Percentiles rank a stretch among this genome's conserved stretches.
Conservation (phyloP, 2,113 vertebrate species). For the Alosa alosa region DNA sequence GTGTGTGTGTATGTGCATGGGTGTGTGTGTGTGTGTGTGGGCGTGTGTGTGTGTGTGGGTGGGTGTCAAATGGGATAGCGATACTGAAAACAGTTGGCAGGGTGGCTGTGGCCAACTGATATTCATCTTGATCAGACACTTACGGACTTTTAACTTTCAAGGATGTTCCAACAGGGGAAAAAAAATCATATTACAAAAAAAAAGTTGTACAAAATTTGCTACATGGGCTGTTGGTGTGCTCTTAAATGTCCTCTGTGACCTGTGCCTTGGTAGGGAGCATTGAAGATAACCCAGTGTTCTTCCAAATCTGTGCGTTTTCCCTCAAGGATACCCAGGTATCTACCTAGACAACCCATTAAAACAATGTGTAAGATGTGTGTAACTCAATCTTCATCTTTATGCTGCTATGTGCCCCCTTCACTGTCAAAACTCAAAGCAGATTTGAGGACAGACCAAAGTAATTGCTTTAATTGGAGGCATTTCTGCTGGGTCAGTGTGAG, state of each 20-base stretch:
- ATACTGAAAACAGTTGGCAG: neutral
- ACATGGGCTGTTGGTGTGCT: neutral
- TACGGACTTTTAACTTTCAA: slow-evolving; percentile 11
- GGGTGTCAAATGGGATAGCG: neutral
- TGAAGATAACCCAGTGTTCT: neutral
- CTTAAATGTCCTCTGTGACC: slow-evolving; percentile 4
- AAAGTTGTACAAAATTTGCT: neutral
- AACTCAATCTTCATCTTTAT: neutral
- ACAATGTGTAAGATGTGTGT: neutral
- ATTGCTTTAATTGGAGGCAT: slow-evolving; percentile 7
- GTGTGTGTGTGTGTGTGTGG: slow-evolving; percentile 1
- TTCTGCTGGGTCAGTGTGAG: neutral
- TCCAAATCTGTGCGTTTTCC: neutral
- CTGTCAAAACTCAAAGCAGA: slow-evolving; percentile 18
- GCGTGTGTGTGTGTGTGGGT: neutral
- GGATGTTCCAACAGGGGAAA: neutral
- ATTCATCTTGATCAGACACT: slow-evolving; percentile 18
- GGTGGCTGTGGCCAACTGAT: slow-evolving; percentile 1
- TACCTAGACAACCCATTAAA: neutral
- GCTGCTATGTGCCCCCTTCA: neutral
- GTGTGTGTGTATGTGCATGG: neutral
- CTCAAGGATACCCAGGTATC: neutral
- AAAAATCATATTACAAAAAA: neutral
- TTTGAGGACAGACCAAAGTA: slow-evolving; percentile 13
- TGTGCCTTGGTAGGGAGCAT: neutral